Base-by-base conservation (phyloP, 1,140 invertebrate genomes). In the Trigoniulus corallinus region DNA sequence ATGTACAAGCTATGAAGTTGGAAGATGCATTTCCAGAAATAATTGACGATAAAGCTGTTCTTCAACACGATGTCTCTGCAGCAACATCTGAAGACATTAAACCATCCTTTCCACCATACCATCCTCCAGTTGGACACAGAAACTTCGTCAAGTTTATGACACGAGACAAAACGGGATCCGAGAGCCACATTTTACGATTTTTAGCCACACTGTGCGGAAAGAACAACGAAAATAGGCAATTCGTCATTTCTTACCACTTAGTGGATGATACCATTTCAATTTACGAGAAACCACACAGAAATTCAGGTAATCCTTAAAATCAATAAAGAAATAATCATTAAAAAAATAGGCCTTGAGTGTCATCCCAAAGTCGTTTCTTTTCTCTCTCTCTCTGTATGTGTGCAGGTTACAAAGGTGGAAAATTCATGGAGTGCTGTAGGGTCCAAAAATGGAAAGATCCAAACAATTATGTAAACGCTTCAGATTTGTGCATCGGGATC, bases 211-310 rank as follows among this genome's bases (percentile, higher is more conserved):
- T 92, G 58, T 70, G 84, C 39, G 81, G 76, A 1, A 75, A 79
- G 50, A 75, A 34, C 15, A 34, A 34, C 29, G 66, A 63, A 41
- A 70, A 75, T 3, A 69, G 87, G 26, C 69, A 74, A 42, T 93
- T 93, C 61, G 77, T 92, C 41, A 77, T 93, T 21, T 80, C 77
- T 54, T 84, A 86, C 59, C 88, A 75, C 62, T 65, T 92, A 41
- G 74, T 75, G 54, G 86, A 94, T 63, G 84, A 92, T 55, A 85
- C 85, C 0, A 75, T 92, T 37, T 74, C 78, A 22, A 77, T 94
- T 3, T 84, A 77, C 64, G 88, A 93, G 68, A 63, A 64, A 23
- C 75, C 76, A 2, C 71, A 72, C 52, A 73, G 77, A 55, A 89
- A 89, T 63, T 80, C 82, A 49, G 84, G 86, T 75, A 29, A 47